These are phyloP conservation scores for Drosophila borborema DNA, from an alignment of 2,888 invertebrate genomes.

Conservation along the genomic window DNA sequence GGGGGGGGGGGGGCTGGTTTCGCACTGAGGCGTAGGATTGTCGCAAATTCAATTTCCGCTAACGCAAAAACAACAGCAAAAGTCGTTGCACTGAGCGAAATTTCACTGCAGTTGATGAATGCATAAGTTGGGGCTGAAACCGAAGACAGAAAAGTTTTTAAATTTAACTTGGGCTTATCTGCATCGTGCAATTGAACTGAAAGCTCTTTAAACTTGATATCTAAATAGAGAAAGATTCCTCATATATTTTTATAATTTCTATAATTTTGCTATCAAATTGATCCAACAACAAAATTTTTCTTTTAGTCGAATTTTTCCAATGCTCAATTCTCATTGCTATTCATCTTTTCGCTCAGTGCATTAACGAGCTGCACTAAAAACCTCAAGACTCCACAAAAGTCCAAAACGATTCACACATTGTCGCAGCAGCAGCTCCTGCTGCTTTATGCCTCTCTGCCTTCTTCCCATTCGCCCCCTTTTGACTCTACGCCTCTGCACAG, in stretches of 20 bases:
- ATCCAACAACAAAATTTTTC: too few relatives aligned
- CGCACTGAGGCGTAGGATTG: conserved; percentile 31
- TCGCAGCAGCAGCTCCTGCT: conserved; percentile 7
- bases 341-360: conserved; percentile 7
- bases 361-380: conserved; percentile 36
- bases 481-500: background rate
- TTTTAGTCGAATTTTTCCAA: too few relatives aligned
- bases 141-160: too few relatives aligned
- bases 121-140: background rate
- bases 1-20: too few relatives aligned
- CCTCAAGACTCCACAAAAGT: conserved; percentile 34
- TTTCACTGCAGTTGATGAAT: background rate
- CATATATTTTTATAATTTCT: too few relatives aligned
- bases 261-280: too few relatives aligned
- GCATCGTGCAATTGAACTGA: too few relatives aligned
- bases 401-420: conserved; percentile 21
- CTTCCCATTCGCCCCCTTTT: background rate
- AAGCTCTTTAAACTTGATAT: too few relatives aligned
- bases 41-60: conserved; percentile 72
- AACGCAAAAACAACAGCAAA: conserved; percentile 34
- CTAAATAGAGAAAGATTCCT: too few relatives aligned
- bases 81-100: conserved; percentile 17
- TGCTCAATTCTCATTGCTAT: too few relatives aligned
- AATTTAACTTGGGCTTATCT: too few relatives aligned
- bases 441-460: too few relatives aligned